Percentiles rank a stretch among this genome's conserved stretches.
phyloP scores from a whole-genome alignment of 2,113 vertebrate genomes.

The Osmerus mordax region DNA sequence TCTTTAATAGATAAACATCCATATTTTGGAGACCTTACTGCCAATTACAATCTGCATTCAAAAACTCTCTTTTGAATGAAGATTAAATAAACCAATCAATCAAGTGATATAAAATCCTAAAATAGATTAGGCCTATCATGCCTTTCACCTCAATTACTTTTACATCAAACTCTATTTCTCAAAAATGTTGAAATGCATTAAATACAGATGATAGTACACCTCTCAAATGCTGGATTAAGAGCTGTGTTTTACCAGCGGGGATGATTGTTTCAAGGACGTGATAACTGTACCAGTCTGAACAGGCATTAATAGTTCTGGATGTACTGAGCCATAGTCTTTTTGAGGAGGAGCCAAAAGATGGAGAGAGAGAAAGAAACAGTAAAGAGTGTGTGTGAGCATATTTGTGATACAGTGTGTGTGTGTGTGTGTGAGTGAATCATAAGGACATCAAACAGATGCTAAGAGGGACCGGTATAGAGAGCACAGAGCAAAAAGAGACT shows the following conservation, averaged over 20 bases:
- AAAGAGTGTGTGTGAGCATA: neutral
- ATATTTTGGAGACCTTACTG: too few relatives aligned
- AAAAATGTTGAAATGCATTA: conserved; percentile 10
- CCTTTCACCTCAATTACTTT: too few relatives aligned
- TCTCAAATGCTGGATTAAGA: conserved; percentile 28
- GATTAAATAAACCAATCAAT: too few relatives aligned
- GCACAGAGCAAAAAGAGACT: conserved; percentile 60
- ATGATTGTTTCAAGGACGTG: conserved; percentile 19
- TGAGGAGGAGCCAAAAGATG: conserved; percentile 45
- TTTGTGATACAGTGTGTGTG: neutral
- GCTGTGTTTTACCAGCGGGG: conserved; percentile 26
- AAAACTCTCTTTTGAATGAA: too few relatives aligned
- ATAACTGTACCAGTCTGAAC: too few relatives aligned
- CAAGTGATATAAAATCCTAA: too few relatives aligned
- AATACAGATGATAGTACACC: conserved; percentile 31
- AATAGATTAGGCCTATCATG: too few relatives aligned
- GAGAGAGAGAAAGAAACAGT: conserved; percentile 36
- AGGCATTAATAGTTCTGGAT: conserved; percentile 62
- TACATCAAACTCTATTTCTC: neutral
- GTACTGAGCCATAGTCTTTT: conserved; percentile 68
- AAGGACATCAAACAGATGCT: conserved; percentile 25
- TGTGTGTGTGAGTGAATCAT: neutral
- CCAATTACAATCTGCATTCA: too few relatives aligned
- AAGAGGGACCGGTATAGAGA: conserved; percentile 54
- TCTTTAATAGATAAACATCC: too few relatives aligned